Percentiles rank a stretch among this genome's conserved stretches.
Evolutionary conservation across 2,888 invertebrate species (phyloP).

Genomic region (Meteorus colon): DNA sequence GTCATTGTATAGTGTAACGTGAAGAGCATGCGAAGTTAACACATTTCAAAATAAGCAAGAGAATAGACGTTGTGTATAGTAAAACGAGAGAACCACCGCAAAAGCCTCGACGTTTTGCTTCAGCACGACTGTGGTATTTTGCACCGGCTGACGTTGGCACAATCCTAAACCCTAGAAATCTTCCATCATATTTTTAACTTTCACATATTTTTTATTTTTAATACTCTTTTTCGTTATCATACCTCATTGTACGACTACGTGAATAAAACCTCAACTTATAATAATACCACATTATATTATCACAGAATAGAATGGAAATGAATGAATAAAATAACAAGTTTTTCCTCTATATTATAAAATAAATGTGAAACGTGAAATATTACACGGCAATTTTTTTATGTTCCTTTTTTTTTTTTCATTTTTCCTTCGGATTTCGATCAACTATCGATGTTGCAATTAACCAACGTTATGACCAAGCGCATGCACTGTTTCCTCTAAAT

Average conservation of each 20-base stretch:
- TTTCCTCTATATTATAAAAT: no score
- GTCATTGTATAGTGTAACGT: not conserved
- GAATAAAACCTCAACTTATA: not conserved
- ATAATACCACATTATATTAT: no score
- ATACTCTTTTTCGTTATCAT: conserved; percentile 13
- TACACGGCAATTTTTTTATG: no score
- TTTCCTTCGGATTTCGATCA: no score
- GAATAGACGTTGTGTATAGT: not conserved
- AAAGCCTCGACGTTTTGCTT: conserved; percentile 30
- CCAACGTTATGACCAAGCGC: no score
- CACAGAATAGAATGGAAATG: no score
- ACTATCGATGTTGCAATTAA: no score
- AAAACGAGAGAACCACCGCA: conserved; percentile 13
- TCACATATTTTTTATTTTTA: conserved; percentile 21
- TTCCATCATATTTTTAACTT: conserved; percentile 21
- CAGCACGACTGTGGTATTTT: conserved; percentile 36
- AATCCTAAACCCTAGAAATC: conserved; percentile 39
- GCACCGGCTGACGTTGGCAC: conserved; percentile 41
- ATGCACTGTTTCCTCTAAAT: no score
- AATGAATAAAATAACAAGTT: no score
- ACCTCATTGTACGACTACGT: conserved; percentile 30
- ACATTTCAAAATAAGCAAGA: conserved; percentile 35
- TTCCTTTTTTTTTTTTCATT: no score
- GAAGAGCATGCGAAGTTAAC: conserved; percentile 8
- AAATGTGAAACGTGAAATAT: no score